A percentile compares a stretch with the other conserved stretches of the same genome.
Evolutionary conservation across 2,797 vertebrate species (phyloP).

Genomic region (Zenarchopterus dispar): DNA sequence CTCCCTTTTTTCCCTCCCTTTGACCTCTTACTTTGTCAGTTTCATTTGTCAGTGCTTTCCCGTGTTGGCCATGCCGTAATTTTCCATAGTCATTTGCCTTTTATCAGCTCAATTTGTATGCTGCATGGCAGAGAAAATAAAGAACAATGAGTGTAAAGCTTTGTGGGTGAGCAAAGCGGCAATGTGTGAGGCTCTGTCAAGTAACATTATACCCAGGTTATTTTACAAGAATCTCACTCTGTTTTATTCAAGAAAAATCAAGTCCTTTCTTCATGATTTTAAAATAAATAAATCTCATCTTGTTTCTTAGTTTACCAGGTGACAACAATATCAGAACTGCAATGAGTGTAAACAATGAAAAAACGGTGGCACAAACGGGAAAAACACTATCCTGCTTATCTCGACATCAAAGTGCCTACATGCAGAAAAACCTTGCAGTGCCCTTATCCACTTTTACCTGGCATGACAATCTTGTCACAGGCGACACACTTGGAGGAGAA

Average conservation of each 20-base stretch:
- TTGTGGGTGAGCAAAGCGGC: too few species aligned
- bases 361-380: background rate
- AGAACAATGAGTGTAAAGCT: slow-evolving; percentile 4
- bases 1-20: slow-evolving; percentile 14
- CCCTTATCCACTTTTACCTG: slow-evolving; percentile 82
- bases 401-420: background rate
- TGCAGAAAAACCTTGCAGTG: background rate
- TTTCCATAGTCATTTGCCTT: slow-evolving; percentile 49
- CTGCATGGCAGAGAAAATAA: slow-evolving; percentile 37
- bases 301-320: too few species aligned
- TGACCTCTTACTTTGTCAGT: slow-evolving; percentile 21
- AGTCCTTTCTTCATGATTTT: too few species aligned
- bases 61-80: slow-evolving; percentile 31
- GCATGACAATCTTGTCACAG: slow-evolving; percentile 97
- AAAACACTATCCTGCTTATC: too few species aligned
- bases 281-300: too few species aligned
- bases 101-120: slow-evolving; percentile 40
- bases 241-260: too few species aligned
- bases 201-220: too few species aligned
- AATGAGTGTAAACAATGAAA: background rate
- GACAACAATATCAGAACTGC: too few species aligned
- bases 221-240: too few species aligned
- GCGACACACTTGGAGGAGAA: slow-evolving; percentile 96
- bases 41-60: slow-evolving; percentile 22
- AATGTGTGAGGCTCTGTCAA: too few species aligned